phyloP scores from a whole-genome alignment of 2,797 vertebrate genomes.

The Eidolon dupreanum region DNA sequence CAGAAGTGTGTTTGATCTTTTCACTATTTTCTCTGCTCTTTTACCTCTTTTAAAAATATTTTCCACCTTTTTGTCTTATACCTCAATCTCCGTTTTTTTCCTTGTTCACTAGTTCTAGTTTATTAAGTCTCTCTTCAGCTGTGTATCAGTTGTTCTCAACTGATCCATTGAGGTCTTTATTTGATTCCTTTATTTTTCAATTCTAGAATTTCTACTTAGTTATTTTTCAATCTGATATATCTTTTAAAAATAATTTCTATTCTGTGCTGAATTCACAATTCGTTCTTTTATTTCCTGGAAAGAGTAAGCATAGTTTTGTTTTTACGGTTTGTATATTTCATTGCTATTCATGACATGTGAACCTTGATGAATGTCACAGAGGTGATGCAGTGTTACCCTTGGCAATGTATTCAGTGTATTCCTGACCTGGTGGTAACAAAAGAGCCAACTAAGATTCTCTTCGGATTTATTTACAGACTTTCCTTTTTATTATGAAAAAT shows the following conservation, averaged over 20 bases:
- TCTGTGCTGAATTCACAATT: conserved; percentile 11
- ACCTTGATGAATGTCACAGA: background rate
- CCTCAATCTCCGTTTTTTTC: background rate
- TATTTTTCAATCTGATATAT: background rate
- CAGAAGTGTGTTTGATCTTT: background rate
- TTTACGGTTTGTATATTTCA: background rate
- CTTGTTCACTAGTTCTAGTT: background rate
- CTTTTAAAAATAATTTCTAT: conserved; percentile 21
- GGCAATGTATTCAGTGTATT: background rate
- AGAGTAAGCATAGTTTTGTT: background rate
- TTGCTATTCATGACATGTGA: background rate
- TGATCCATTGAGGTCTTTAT: background rate
- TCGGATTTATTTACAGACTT: background rate
- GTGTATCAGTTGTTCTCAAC: background rate
- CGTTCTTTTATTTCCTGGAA: conserved; percentile 3
- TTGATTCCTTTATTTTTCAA: background rate
- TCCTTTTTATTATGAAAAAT: background rate
- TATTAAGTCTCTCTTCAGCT: background rate
- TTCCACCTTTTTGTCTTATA: background rate
- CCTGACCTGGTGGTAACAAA: background rate
- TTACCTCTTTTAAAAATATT: background rate
- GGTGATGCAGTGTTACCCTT: background rate
- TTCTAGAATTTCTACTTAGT: background rate
- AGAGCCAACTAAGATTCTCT: background rate
- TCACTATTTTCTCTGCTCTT: background rate